These are phyloP conservation scores for Polymixis flavicincta DNA, from an alignment of 2,888 invertebrate genomes.

Conservation along the genomic window DNA sequence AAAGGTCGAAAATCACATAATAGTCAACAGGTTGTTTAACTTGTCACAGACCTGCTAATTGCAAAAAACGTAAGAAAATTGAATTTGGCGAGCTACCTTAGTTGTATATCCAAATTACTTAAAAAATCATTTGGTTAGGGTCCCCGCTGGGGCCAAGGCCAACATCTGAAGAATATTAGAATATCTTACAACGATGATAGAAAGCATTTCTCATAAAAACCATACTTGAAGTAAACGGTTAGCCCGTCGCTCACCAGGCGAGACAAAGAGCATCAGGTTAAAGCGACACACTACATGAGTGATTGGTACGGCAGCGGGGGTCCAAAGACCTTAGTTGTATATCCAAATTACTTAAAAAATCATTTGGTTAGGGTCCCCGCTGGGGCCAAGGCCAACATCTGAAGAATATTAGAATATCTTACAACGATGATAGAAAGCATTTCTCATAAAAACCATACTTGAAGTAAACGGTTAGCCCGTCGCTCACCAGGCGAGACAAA, in stretches of 20 bases:
- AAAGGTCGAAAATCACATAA: too few relatives aligned
- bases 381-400: background rate
- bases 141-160: background rate
- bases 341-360: background rate
- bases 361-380: background rate
- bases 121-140: background rate
- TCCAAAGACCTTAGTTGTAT: too few relatives aligned
- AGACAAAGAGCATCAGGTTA: constrained; percentile 43
- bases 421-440: background rate
- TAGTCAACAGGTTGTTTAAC: too few relatives aligned
- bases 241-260: constrained; percentile 51
- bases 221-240: constrained; percentile 11
- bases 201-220: constrained; percentile 1
- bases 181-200: background rate
- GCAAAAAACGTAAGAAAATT: too few relatives aligned
- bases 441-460: constrained; percentile 2
- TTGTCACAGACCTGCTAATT: too few relatives aligned
- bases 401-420: background rate
- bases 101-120: too few relatives aligned
- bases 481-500: constrained; percentile 48
- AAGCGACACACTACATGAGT: constrained; percentile 57
- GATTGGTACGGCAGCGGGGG: constrained; percentile 76
- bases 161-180: background rate
- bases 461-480: constrained; percentile 37
- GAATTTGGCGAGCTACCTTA: too few relatives aligned